Conservation (phyloP, 2,113 vertebrate genomes). For the Cryptomyrus ogoouensis region DNA sequence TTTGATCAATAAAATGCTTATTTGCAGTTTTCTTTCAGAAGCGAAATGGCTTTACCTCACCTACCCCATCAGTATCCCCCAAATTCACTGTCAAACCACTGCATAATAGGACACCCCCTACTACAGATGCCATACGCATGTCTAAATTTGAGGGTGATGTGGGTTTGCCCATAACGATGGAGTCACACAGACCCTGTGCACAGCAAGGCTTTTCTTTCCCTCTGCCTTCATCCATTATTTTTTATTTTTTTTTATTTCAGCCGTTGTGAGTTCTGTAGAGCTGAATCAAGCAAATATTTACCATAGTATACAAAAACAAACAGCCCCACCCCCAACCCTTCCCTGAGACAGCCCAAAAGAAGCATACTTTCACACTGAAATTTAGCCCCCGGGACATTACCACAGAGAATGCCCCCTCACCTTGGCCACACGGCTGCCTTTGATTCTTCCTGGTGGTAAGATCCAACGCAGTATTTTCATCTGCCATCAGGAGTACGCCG, state of each 20-base stretch:
- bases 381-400: background rate
- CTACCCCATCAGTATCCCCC: background rate
- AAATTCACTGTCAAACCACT: background rate
- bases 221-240: background rate
- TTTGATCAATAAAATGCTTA: background rate
- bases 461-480: constrained; percentile 96
- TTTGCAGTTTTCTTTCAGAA: background rate
- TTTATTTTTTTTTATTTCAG: background rate
- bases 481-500: constrained; percentile 96
- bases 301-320: background rate
- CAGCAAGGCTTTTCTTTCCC: background rate
- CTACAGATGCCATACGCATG: background rate
- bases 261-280: background rate
- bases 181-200: background rate
- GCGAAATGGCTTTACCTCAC: background rate
- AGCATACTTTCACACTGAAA: background rate
- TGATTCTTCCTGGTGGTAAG: constrained; percentile 90
- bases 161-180: background rate
- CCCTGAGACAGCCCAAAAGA: background rate
- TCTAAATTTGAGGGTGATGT: background rate
- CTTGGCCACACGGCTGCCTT: constrained; percentile 81
- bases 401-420: constrained; percentile 50
- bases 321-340: background rate
- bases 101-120: background rate
- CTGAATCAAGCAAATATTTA: background rate